Base-by-base conservation (phyloP, 2,113 vertebrate genomes). In the Microtus pennsylvanicus region DNA sequence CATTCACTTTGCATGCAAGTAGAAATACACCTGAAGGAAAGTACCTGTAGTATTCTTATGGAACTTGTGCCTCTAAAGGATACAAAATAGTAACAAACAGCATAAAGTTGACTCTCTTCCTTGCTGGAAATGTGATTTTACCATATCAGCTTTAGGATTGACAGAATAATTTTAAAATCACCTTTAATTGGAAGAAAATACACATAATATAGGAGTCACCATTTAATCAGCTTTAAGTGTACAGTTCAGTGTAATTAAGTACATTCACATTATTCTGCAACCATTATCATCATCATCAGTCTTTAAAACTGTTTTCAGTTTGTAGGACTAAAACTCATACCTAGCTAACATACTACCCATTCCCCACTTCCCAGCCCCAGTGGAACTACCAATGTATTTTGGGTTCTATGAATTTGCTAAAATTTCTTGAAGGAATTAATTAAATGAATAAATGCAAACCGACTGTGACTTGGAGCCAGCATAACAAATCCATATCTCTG, bases 371-470 rank as follows among this genome's bases (percentile, higher is more conserved):
- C 11, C 75, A 30, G 11, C 33, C 24, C 33, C 38, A 72, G 65
- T 61, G 24, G 50, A 94, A 50, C 35, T 35, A 42, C 35, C 12
- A 14, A 80, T 63, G 70, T n/a, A n/a, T 70, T 92, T 92, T 82
- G 74, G 70, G 92, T 63, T 80, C 28, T 78, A 33, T 75, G 47
- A 94, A 88, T 65, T 94, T 85, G 47, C 13, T 55, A 72, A 92
- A 83, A 74, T 86, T 83, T 90, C 58, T 85, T 95, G 45, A 91
- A 81, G 38, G 63, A 5, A 70, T 0, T 69, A 5, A 70, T 0
- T 35, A 89, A 77, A 55, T 90, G 21, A 65, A 89, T 94, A 87
- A 94, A 93, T 67, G 35, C 50, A 90, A 96, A 93, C 35, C 33
- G 75, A 30, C 8, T 35, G 58, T 95, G 70, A 85, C 12, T 63